Evolutionary conservation across 2,888 invertebrate genomes (phyloP).

Genomic region (Poecilobothrus nobilitatus): DNA sequence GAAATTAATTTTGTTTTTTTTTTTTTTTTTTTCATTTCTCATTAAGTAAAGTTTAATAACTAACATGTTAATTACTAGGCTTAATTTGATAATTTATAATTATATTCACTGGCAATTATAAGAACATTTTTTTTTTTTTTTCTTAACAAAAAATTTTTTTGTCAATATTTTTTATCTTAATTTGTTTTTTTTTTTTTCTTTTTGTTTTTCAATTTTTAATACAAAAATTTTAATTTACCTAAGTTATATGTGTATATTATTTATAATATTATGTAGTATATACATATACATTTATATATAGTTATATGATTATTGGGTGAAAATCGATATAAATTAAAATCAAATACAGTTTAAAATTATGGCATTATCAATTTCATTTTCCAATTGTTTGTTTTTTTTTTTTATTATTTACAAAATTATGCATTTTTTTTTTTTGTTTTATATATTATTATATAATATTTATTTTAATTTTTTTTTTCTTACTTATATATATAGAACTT

Average conservation of each 20-base stretch:
- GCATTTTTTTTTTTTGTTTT: neutral
- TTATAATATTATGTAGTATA: neutral
- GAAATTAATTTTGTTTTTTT: too few species aligned
- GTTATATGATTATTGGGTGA: neutral
- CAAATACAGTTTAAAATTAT: neutral
- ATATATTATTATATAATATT: neutral
- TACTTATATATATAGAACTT: neutral
- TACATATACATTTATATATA: neutral
- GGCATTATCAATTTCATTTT: neutral
- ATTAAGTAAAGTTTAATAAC: too few species aligned
- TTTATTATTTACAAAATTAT: neutral
- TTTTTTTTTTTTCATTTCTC: too few species aligned
- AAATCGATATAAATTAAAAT: neutral
- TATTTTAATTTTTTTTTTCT: too few species aligned
- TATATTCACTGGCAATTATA: neutral
- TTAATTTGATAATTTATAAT: neutral
- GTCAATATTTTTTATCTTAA: too few species aligned
- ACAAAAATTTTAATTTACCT: neutral
- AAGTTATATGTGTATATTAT: neutral
- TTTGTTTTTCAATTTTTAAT: neutral
- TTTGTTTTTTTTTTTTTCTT: neutral
- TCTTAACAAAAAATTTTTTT: too few species aligned
- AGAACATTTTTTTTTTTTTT: too few species aligned
- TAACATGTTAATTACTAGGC: neutral
- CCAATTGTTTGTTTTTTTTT: neutral